Conservation (phyloP, 2,888 invertebrate genomes). For the Cephus pulcher region DNA sequence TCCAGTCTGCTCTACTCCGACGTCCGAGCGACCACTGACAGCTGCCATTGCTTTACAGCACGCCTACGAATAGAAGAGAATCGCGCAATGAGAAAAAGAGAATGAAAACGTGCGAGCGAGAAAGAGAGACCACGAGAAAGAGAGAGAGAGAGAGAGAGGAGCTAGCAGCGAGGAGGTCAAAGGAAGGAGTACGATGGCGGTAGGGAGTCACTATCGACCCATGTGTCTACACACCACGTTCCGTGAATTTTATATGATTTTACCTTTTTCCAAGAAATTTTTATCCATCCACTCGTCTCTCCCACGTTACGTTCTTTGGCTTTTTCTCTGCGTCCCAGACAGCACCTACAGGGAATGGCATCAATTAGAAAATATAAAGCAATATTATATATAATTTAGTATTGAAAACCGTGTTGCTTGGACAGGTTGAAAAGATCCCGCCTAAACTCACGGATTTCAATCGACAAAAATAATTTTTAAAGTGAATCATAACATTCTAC, state of each 20-base stretch:
- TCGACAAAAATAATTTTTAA: background rate
- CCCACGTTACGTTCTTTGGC: too few relatives aligned
- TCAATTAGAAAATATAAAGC: background rate
- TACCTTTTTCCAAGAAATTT: background rate
- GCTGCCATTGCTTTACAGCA: conserved; percentile 32
- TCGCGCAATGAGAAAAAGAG: conserved; percentile 1
- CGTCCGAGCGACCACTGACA: conserved; percentile 59
- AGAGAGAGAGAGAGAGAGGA: conserved; percentile 10
- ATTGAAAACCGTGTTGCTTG: background rate
- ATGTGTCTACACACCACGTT: conserved; percentile 15
- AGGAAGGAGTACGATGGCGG: background rate
- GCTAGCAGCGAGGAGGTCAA: background rate
- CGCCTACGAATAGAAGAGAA: background rate
- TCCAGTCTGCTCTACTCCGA: conserved; percentile 30
- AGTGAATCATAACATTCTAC: background rate
- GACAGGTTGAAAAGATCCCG: background rate
- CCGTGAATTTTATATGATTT: conserved; percentile 17
- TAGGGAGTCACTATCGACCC: conserved; percentile 22
- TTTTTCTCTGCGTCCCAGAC: background rate
- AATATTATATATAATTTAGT: background rate
- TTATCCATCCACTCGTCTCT: background rate
- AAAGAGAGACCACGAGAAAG: conserved; percentile 20
- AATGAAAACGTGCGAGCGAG: conserved; percentile 12
- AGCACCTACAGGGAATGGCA: background rate
- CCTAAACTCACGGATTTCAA: background rate